Percentiles rank a stretch among this genome's conserved stretches.
phyloP scores from a whole-genome alignment of 1,140 invertebrate species.

The Drosophila bocki region DNA sequence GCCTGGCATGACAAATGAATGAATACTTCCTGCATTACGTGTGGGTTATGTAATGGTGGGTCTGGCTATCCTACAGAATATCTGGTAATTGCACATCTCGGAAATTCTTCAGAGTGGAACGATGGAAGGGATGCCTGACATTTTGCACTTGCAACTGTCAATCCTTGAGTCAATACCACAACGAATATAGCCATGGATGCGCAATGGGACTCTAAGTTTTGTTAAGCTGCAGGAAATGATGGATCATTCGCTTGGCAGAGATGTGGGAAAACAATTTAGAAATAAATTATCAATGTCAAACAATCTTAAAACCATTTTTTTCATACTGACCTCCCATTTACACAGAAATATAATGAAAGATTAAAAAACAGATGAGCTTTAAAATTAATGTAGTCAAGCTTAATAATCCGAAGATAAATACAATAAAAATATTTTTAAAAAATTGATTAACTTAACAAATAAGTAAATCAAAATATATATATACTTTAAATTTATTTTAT shows the following conservation, averaged over 20 bases:
- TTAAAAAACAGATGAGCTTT: too few species aligned
- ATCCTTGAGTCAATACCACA: conserved; percentile 24
- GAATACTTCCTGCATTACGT: conserved; percentile 79
- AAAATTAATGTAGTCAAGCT: not conserved
- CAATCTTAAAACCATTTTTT: too few species aligned
- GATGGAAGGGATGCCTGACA: conserved; percentile 15
- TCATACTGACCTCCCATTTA: not conserved
- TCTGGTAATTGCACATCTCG: conserved; percentile 13
- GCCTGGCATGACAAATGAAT: conserved; percentile 74
- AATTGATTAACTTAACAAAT: too few species aligned
- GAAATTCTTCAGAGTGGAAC: conserved; percentile 5
- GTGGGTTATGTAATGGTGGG: conserved; percentile 59
- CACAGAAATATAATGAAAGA: too few species aligned
- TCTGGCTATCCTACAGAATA: conserved; percentile 31
- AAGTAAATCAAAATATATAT: not conserved
- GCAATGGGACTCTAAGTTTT: conserved; percentile 6
- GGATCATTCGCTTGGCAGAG: conserved; percentile 11
- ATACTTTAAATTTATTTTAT: not conserved
- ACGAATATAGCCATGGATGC: not conserved
- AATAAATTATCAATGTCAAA: not conserved
- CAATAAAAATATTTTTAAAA: not conserved
- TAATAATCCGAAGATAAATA: not conserved
- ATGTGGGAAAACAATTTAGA: not conserved
- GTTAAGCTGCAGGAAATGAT: conserved; percentile 6
- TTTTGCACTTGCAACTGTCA: conserved; percentile 62